These are phyloP conservation scores for Sander vitreus DNA, from an alignment of 2,113 vertebrate species.

Conservation along the genomic window DNA sequence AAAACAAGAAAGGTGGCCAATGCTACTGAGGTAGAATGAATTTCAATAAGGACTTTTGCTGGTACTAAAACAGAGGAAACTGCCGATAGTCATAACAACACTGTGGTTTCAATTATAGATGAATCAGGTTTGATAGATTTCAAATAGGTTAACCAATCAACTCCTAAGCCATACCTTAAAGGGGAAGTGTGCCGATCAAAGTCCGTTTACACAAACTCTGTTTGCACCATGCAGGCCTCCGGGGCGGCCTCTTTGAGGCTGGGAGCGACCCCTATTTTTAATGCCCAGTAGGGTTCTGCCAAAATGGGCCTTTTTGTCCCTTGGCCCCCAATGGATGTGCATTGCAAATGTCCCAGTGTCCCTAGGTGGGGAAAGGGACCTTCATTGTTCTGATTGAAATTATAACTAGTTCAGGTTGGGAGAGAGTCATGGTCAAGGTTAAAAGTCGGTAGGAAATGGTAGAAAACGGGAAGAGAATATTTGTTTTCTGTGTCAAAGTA, in stretches of 20 bases:
- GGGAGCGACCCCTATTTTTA: no score
- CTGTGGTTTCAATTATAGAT: neutral
- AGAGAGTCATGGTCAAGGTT: neutral
- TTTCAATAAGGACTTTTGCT: neutral
- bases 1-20: constrained; percentile 14
- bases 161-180: neutral
- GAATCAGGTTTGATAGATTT: neutral
- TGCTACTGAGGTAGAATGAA: neutral
- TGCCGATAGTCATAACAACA: neutral
- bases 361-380: no score
- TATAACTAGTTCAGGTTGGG: no score
- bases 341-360: no score
- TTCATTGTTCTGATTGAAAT: neutral
- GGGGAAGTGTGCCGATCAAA: neutral
- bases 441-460: neutral
- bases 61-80: neutral
- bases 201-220: neutral
- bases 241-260: no score
- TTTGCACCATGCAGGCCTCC: no score
- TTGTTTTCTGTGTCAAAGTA: neutral
- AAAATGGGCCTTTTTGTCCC: no score
- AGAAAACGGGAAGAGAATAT: neutral
- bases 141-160: neutral
- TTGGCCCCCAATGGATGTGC: no score
- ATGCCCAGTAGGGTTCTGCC: no score